Percentiles rank a stretch among this genome's conserved stretches.
Evolutionary conservation across 2,888 invertebrate species (phyloP).

Genomic region (Eilema sororculum): DNA sequence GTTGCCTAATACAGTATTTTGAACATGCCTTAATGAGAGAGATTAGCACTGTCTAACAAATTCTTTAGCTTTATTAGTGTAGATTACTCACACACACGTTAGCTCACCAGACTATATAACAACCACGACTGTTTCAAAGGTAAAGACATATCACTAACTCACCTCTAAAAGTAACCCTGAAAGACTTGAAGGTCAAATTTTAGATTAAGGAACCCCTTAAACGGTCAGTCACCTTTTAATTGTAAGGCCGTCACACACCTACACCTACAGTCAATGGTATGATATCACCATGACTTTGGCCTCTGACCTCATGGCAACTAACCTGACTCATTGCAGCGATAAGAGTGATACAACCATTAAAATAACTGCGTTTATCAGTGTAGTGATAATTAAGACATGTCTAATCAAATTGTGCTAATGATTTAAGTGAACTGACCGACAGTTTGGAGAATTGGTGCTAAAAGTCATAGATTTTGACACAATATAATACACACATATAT

Average conservation of each 20-base stretch:
- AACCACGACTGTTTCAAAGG: neutral
- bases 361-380: conserved; percentile 47
- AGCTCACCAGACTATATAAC: neutral
- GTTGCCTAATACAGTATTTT: neutral
- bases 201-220: conserved; percentile 20
- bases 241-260: conserved; percentile 53
- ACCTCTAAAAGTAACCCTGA: conserved; percentile 25
- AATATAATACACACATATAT: neutral
- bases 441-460: conserved; percentile 19
- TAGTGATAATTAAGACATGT: conserved; percentile 40
- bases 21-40: too few relatives aligned
- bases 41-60: too few relatives aligned
- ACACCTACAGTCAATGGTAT: conserved; percentile 53
- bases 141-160: conserved; percentile 20
- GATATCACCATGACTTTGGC: conserved; percentile 58
- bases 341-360: conserved; percentile 53
- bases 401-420: conserved; percentile 21
- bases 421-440: conserved; percentile 19
- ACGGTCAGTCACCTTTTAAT: conserved; percentile 58
- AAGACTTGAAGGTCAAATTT: conserved; percentile 37
- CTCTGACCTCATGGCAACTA: conserved; percentile 52
- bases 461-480: conserved; percentile 16
- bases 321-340: conserved; percentile 57
- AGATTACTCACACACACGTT: neutral
- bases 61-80: too few relatives aligned